Evolutionary conservation across 2,113 vertebrate genomes (phyloP).

Genomic region (Pionites leucogaster): DNA sequence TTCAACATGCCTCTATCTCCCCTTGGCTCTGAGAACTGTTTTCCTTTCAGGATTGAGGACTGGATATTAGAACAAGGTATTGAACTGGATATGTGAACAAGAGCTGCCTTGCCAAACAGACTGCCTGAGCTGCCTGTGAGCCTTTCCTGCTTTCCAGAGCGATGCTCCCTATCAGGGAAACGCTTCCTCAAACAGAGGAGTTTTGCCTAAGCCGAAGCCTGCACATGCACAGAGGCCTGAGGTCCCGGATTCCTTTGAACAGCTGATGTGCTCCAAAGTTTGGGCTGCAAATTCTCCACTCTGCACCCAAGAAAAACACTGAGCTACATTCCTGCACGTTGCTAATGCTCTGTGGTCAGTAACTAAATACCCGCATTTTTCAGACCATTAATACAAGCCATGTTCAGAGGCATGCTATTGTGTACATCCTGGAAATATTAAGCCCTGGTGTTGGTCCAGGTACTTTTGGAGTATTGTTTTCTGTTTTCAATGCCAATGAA

Average conservation of each 20-base stretch:
- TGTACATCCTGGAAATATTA: conserved; percentile 5
- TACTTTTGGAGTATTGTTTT: neutral
- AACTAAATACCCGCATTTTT: neutral
- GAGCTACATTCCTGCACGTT: neutral
- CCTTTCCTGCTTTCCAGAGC: neutral
- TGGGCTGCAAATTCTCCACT: neutral
- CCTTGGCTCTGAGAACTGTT: neutral
- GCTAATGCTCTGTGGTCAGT: neutral
- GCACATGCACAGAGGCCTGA: neutral
- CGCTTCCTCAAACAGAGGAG: accelerated
- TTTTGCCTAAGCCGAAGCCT: neutral
- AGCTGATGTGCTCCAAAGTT: neutral
- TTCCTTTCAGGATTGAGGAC: neutral
- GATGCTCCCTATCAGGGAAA: neutral
- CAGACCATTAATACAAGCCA: neutral
- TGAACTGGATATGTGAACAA: neutral
- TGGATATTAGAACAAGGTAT: neutral
- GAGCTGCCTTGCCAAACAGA: neutral
- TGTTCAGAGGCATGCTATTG: neutral
- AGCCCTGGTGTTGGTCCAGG: neutral
- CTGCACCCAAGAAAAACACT: accelerated
- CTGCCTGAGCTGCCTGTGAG: neutral
- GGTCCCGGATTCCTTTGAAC: neutral
- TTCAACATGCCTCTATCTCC: neutral
- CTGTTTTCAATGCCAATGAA: neutral